These are phyloP conservation scores for Cheilosia scutellata DNA, from an alignment of 2,888 invertebrate species.

Conservation along the genomic window DNA sequence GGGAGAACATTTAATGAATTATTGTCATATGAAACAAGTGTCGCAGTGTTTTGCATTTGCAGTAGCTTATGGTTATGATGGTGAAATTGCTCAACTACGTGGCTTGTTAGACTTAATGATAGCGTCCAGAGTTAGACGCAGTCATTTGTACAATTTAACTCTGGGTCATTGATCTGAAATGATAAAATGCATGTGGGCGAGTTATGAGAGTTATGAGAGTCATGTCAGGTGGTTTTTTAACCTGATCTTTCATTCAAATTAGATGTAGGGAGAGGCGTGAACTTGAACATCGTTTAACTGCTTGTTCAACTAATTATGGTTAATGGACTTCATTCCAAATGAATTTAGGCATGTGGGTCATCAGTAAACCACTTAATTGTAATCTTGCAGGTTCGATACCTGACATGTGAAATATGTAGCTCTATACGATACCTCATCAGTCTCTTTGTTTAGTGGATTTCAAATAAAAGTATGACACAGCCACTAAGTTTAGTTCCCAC, in stretches of 20 bases:
- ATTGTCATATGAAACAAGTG: constrained; percentile 46
- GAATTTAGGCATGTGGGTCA: constrained; percentile 10
- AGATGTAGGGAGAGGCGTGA: constrained; percentile 5
- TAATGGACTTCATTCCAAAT: not conserved
- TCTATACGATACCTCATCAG: constrained; percentile 5
- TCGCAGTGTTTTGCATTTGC: constrained; percentile 22
- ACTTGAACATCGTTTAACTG: constrained; percentile 28
- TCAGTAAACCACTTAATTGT: constrained; percentile 1
- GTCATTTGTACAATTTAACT: constrained; percentile 22
- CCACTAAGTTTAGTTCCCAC: constrained; percentile 24
- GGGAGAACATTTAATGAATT: constrained; percentile 34
- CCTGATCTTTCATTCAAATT: not conserved
- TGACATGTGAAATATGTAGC: constrained; percentile 20
- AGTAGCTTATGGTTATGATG: constrained; percentile 7
- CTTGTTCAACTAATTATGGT: constrained; percentile 24
- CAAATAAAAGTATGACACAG: constrained; percentile 20
- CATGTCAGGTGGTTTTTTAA: constrained; percentile 2
- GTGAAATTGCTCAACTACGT: constrained; percentile 44
- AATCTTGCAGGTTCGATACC: not conserved
- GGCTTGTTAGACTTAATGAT: constrained; percentile 37
- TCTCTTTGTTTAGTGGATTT: constrained; percentile 5
- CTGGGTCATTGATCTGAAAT: constrained; percentile 55
- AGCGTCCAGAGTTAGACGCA: constrained; percentile 21
- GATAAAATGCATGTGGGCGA: constrained; percentile 32
- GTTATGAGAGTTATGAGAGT: constrained; percentile 10